A percentile compares a stretch with the other conserved stretches of the same genome.
Conservation (phyloP, 2,797 vertebrate species). For the Pterois miles region DNA sequence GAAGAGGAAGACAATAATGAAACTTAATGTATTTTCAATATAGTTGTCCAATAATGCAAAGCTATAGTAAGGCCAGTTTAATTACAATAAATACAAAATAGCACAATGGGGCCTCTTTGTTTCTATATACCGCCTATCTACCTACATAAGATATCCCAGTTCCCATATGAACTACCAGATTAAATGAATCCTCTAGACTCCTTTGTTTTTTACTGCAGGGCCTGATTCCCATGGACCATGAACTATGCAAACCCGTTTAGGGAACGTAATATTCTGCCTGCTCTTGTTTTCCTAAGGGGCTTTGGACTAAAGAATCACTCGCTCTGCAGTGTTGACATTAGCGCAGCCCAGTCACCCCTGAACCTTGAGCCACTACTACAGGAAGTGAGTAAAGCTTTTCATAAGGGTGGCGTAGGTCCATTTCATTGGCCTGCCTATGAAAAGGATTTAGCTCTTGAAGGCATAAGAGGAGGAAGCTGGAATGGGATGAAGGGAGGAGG, state of each 20-base stretch:
- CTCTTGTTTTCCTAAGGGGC: constrained; percentile 69
- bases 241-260: constrained; percentile 55
- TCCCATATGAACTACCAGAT: constrained; percentile 68
- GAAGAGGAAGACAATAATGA: constrained; percentile 10
- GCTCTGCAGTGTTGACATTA: constrained; percentile 71
- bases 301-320: constrained; percentile 61
- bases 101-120: constrained; percentile 27
- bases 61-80: constrained; percentile 46
- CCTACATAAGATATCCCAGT: constrained; percentile 36
- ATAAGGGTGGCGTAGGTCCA: constrained; percentile 69
- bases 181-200: constrained; percentile 66
- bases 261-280: constrained; percentile 72
- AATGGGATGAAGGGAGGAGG: constrained; percentile 55
- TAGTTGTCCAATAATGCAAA: constrained; percentile 46
- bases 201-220: constrained; percentile 43
- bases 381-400: constrained; percentile 77
- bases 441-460: constrained; percentile 72
- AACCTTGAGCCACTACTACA: constrained; percentile 75
- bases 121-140: constrained; percentile 54
- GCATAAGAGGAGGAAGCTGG: constrained; percentile 57
- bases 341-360: constrained; percentile 70
- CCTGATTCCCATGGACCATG: constrained; percentile 74
- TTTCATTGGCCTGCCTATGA: constrained; percentile 45
- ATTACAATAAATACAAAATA: constrained; percentile 29
- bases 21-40: constrained; percentile 9